Evolutionary conservation across 2,113 vertebrate species (phyloP).

Genomic region (Bos taurus): DNA sequence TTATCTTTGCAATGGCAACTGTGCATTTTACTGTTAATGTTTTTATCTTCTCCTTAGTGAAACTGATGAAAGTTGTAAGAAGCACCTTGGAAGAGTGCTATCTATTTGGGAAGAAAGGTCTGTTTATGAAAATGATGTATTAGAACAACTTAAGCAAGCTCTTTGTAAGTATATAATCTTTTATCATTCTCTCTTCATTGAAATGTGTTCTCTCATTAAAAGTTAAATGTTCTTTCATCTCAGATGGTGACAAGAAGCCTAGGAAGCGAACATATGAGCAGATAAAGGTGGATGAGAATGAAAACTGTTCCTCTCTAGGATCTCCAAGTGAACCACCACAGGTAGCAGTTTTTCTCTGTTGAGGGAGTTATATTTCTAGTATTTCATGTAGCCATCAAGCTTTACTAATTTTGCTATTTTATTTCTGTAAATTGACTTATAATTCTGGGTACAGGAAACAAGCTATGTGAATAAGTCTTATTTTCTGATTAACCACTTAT

Average conservation of each 20-base stretch:
- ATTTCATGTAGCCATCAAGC: not conserved
- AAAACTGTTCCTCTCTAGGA: conserved; percentile 88
- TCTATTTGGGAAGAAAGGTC: conserved; percentile 99
- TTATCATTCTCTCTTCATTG: conserved; percentile 32
- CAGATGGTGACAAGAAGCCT: conserved; percentile 89
- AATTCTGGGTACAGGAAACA: not conserved
- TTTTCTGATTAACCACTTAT: conserved; percentile 31
- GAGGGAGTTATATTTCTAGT: not conserved
- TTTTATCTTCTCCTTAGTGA: conserved; percentile 82
- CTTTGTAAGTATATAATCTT: conserved; percentile 87
- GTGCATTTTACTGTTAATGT: conserved; percentile 12
- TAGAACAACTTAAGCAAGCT: conserved; percentile 94
- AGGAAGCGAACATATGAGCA: conserved; percentile 94
- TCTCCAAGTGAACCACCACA: conserved; percentile 94
- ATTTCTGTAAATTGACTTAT: not conserved
- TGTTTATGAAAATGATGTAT: conserved; percentile 95
- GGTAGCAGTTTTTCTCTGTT: conserved; percentile 78
- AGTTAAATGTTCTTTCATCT: conserved; percentile 51
- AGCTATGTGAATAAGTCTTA: not conserved
- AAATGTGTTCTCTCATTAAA: conserved; percentile 49
- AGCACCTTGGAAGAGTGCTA: conserved; percentile 93
- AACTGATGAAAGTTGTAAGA: conserved; percentile 95
- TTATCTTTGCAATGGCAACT: not conserved
- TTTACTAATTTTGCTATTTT: not conserved
- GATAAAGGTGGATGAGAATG: conserved; percentile 90